Evolutionary conservation across 2,113 vertebrate genomes (phyloP).

Genomic region (Ameiurus melas): DNA sequence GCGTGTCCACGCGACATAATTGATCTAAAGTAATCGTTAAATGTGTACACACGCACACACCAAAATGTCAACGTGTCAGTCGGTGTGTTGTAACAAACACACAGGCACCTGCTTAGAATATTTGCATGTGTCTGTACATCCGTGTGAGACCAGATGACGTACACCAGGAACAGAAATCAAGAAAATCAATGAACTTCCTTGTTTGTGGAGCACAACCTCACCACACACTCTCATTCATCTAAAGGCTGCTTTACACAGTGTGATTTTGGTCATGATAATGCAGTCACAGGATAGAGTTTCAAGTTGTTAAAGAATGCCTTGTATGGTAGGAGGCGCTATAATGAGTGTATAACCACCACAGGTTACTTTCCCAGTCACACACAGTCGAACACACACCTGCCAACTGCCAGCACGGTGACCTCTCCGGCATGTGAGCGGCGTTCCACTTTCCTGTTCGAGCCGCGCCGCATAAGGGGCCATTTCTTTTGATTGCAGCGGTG

Average conservation of each 20-base stretch:
- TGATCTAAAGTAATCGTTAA: neutral
- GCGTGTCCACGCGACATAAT: neutral
- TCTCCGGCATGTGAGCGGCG: constrained; percentile 74
- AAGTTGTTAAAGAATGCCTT: neutral
- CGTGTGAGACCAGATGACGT: neutral
- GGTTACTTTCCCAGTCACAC: neutral
- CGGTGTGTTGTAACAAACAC: neutral
- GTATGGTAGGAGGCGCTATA: neutral
- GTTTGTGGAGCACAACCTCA: constrained; percentile 56
- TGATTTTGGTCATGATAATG: neutral
- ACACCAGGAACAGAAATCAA: constrained; percentile 14
- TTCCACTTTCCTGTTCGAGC: constrained; percentile 68
- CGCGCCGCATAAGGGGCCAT: constrained; percentile 83
- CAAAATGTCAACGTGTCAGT: neutral
- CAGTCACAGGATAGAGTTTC: neutral
- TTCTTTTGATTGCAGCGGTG: constrained; percentile 89
- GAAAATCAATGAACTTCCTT: constrained; percentile 54
- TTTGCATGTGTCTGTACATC: constrained; percentile 6
- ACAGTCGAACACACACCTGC: constrained; percentile 78
- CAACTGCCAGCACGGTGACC: constrained; percentile 92
- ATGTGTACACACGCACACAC: neutral
- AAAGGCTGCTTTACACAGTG: neutral
- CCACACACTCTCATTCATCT: constrained; percentile 47
- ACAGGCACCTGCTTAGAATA: neutral
- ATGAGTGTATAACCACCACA: too few relatives aligned